Percentiles rank a stretch among this genome's conserved stretches.
Conservation (phyloP, 1,140 invertebrate species). For the Melipona quadrifasciata region DNA sequence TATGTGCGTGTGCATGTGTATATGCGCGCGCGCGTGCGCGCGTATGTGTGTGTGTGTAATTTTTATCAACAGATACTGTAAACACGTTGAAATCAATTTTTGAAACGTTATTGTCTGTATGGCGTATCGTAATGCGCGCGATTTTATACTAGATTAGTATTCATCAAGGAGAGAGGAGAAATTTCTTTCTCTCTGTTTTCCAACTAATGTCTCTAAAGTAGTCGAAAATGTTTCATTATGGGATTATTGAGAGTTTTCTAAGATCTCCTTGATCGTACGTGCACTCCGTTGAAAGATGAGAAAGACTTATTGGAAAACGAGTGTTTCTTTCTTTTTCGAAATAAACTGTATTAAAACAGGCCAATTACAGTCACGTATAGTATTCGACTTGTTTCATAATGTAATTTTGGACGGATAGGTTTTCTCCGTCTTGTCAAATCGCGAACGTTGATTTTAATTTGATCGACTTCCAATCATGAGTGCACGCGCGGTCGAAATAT, state of each 20-base stretch:
- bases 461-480: background rate
- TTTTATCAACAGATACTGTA: background rate
- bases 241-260: constrained; percentile 29
- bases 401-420: constrained; percentile 11
- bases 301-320: background rate
- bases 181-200: constrained; percentile 10
- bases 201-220: constrained; percentile 29
- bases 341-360: background rate
- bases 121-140: constrained; percentile 33
- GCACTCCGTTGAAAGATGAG: background rate
- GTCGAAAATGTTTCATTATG: constrained; percentile 39
- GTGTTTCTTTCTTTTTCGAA: background rate
- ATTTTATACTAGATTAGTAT: constrained; percentile 11
- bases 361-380: background rate
- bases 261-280: constrained; percentile 2
- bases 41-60: too few relatives aligned
- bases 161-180: background rate
- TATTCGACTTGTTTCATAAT: too few relatives aligned
- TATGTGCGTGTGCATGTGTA: background rate
- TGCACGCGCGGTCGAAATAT: constrained; percentile 24
- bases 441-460: background rate
- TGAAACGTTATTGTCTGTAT: constrained; percentile 59
- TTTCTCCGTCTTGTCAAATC: background rate
- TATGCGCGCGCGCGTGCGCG: background rate
- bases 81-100: constrained; percentile 39